These are phyloP conservation scores for Bibio marci DNA, from an alignment of 2,888 invertebrate genomes.

Conservation along the genomic window DNA sequence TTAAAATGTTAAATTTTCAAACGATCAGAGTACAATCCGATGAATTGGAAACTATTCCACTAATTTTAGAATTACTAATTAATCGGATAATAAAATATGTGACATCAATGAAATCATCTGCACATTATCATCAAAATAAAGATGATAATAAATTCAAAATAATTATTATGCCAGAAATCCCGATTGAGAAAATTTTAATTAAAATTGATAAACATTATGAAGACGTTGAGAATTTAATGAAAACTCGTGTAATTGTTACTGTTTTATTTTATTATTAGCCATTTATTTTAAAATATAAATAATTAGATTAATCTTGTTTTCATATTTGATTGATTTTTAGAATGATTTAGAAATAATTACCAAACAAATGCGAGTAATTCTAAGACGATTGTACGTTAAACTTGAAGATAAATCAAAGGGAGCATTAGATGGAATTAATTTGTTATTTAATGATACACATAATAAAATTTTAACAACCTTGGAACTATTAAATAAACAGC, in stretches of 20 bases:
- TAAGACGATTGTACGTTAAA: conserved; percentile 9
- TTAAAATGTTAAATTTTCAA: conserved; percentile 2
- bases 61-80: conserved; percentile 22
- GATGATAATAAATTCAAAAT: conserved; percentile 15
- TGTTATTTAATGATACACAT: conserved; percentile 5
- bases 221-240: conserved; percentile 22
- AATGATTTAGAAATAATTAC: not conserved
- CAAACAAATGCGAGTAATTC: conserved; percentile 8
- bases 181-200: conserved; percentile 20
- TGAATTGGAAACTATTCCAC: conserved; percentile 21
- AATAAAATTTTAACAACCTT: conserved; percentile 1
- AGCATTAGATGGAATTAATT: conserved; percentile 4
- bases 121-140: not conserved
- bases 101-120: conserved; percentile 8
- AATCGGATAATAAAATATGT: conserved; percentile 10
- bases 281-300: no score
- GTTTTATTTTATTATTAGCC: not conserved
- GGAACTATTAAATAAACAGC: not conserved
- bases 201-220: conserved; percentile 23
- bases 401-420: conserved; percentile 7
- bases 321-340: no score
- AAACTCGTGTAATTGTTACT: conserved; percentile 18
- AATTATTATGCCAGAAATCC: conserved; percentile 17
- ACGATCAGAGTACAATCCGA: conserved; percentile 24
- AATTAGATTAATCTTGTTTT: no score